Evolutionary conservation across 2,113 vertebrate species (phyloP).

Genomic region (Pseudolaguvia tuberculata): DNA sequence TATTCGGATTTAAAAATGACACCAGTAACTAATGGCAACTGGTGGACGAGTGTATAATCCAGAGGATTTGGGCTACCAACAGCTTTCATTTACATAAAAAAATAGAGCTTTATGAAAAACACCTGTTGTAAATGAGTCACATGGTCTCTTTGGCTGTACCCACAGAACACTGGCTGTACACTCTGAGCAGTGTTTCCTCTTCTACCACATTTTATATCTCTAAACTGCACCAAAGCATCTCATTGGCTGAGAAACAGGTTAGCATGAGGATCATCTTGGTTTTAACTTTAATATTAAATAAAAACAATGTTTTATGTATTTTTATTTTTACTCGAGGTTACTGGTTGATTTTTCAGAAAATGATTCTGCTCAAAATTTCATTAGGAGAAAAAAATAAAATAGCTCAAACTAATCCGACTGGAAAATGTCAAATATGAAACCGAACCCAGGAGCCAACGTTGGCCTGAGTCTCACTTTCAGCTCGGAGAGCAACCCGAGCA

Average conservation of each 20-base stretch:
- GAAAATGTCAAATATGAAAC: slow-evolving; percentile 9
- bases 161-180: neutral
- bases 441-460: neutral
- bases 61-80: neutral
- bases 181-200: neutral
- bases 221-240: neutral
- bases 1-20: slow-evolving; percentile 1
- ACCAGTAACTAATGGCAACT: neutral
- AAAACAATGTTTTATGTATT: no score
- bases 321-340: no score
- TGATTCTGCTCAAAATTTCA: neutral
- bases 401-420: neutral
- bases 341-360: neutral
- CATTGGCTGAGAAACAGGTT: neutral
- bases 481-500: neutral
- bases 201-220: neutral
- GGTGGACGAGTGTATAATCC: neutral
- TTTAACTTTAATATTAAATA: neutral
- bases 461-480: neutral
- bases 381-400: neutral
- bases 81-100: slow-evolving; percentile 21
- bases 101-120: slow-evolving; percentile 4
- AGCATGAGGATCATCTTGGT: neutral
- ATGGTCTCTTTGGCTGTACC: neutral
- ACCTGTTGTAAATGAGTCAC: slow-evolving; percentile 20